Evolutionary conservation across 2,113 vertebrate species (phyloP).

Genomic region (Gambusia affinis): DNA sequence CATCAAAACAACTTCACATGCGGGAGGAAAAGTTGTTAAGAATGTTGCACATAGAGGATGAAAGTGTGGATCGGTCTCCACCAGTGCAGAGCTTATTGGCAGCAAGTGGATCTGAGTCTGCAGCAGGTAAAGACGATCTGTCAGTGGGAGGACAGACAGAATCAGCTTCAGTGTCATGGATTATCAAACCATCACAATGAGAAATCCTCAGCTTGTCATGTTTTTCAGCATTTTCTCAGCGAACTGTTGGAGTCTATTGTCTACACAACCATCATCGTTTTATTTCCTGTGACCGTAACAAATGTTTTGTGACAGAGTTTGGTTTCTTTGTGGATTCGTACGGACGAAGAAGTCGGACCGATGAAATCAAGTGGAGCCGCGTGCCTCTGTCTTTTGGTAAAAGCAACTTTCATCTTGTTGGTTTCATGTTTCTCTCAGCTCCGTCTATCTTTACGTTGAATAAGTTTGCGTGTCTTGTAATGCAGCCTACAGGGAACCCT

Average conservation of each 20-base stretch:
- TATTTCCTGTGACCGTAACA: not conserved
- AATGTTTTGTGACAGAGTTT: conserved; percentile 84
- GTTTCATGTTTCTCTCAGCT: not conserved
- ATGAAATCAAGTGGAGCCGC: conserved; percentile 96
- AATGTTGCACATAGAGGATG: no score
- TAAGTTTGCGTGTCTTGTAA: not conserved
- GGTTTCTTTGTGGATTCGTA: conserved; percentile 97
- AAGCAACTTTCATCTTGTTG: not conserved
- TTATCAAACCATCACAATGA: no score
- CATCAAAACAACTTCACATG: no score
- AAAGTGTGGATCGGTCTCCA: no score
- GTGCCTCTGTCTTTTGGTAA: conserved; percentile 95
- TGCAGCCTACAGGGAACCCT: conserved; percentile 95
- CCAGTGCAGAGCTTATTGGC: no score
- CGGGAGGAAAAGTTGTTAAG: no score
- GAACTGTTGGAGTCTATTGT: not conserved
- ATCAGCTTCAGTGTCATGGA: no score
- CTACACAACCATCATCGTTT: not conserved
- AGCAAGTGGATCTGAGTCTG: no score
- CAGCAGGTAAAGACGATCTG: no score
- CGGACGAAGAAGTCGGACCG: conserved; percentile 92
- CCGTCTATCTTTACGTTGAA: not conserved
- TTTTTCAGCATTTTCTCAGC: not conserved
- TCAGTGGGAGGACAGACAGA: no score
- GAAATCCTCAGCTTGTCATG: not conserved